Base-by-base conservation (phyloP, 2,797 vertebrate genomes). In the Cryptoprocta ferox region DNA sequence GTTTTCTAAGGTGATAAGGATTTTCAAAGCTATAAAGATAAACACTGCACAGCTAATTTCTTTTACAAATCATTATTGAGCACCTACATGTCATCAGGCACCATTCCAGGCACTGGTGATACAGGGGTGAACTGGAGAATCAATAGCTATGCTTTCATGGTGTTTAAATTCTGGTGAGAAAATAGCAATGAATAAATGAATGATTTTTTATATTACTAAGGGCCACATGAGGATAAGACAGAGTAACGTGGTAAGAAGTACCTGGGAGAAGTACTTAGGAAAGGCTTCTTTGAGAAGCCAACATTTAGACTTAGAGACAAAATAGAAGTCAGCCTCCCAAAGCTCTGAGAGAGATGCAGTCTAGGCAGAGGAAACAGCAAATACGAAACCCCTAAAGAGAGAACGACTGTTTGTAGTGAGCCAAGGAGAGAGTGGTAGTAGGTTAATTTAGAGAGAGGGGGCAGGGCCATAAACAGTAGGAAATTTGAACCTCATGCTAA, bases 401-500 rank as follows among this genome's bases (percentile, higher is more conserved):
- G n/a, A 65, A 16, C 30, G 73, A 76, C 19, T 65, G 12, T 79
- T 94, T 82, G n/a, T 39, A 81, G 50, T 5, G 4, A 80, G 9
- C n/a, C 61, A 56, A 63, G 15, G 73, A 91, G 65, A 91, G 37
- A 59, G 13, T 35, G 45, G 42, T 32, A 35, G 59, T n/a, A 48
- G 37, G 18, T 91, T 68, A 76, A 79, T 91, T 61, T 59, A 97
- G 68, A 42, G 63, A 89, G 37, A 89, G n/a, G 26, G 56, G 56
- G 4, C 32, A 78, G 53, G 18, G 11, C 28, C 37, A 70, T 39
- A 63, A 50, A 88, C 30, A 56, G 21, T 26, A 89, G 35, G 24
- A 56, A 88, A 91, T 75, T 95, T 76, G 63, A 94, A 63, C 28
- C 61, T 78, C 37, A 85, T 78, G 61, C 18, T 63, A 88, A 93